phyloP scores from a whole-genome alignment of 2,113 vertebrate species.

The Progne subis region DNA sequence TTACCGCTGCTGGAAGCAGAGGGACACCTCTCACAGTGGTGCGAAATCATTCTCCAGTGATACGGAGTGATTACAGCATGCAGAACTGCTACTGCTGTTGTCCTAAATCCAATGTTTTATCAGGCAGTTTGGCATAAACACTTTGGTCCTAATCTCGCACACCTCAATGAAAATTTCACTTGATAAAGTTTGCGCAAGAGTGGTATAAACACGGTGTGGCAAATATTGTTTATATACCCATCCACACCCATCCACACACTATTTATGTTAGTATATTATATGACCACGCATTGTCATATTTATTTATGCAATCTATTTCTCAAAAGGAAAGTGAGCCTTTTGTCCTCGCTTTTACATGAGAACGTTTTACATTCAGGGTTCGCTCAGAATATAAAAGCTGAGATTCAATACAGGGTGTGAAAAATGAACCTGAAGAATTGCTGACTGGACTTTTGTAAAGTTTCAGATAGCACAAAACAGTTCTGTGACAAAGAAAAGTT shows the following conservation, averaged over 20 bases:
- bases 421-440: not conserved
- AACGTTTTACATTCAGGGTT: not conserved
- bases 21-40: not conserved
- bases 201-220: not conserved
- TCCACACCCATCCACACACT: not conserved
- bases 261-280: not conserved
- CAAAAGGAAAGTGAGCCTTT: not conserved
- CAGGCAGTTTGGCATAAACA: not conserved
- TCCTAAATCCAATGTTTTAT: constrained; percentile 2
- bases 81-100: not conserved
- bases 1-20: not conserved
- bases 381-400: not conserved
- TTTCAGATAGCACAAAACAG: not conserved
- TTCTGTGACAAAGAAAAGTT: not conserved
- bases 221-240: not conserved
- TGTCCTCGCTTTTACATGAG: not conserved
- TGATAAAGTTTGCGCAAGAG: not conserved
- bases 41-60: not conserved
- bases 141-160: not conserved
- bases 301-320: not conserved
- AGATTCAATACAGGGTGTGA: not conserved
- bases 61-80: not conserved
- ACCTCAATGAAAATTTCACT: not conserved
- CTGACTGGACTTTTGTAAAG: not conserved
- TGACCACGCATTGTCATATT: not conserved